Conservation (phyloP, 1,140 invertebrate genomes). For the Copidosoma floridanum region DNA sequence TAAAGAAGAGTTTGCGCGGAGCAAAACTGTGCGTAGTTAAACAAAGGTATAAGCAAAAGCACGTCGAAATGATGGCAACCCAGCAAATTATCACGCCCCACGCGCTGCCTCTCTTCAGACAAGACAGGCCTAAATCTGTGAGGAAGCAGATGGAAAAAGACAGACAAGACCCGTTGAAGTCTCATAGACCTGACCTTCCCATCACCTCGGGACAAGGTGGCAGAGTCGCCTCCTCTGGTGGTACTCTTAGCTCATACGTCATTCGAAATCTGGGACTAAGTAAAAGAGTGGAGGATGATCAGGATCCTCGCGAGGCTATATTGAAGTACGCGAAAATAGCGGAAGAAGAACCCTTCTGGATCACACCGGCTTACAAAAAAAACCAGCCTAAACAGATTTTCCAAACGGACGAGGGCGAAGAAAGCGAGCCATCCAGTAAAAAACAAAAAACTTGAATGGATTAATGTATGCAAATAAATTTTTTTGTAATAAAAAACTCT, state of each 20-base stretch:
- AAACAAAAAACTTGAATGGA: constrained; percentile 51
- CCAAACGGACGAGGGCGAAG: constrained; percentile 60
- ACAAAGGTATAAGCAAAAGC: constrained; percentile 73
- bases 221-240: constrained; percentile 91
- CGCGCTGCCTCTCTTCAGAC: constrained; percentile 91
- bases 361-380: constrained; percentile 84
- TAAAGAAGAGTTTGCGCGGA: constrained; percentile 80
- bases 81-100: constrained; percentile 98
- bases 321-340: constrained; percentile 96
- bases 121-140: constrained; percentile 86
- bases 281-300: constrained; percentile 92
- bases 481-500: too few relatives aligned
- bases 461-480: too few relatives aligned
- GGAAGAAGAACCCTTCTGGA: constrained; percentile 96
- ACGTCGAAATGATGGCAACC: constrained; percentile 81
- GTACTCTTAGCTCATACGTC: constrained; percentile 95
- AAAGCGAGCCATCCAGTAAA: constrained; percentile 50
- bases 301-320: constrained; percentile 95
- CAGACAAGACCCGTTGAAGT: constrained; percentile 88
- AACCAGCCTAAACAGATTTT: constrained; percentile 83
- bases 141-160: constrained; percentile 92
- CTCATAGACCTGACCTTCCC: constrained; percentile 89
- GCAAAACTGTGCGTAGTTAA: constrained; percentile 89
- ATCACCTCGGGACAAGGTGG: constrained; percentile 85
- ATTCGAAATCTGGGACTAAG: constrained; percentile 92